These are phyloP conservation scores for Lampris megalopsis DNA, from an alignment of 2,113 vertebrate species.

Conservation along the genomic window DNA sequence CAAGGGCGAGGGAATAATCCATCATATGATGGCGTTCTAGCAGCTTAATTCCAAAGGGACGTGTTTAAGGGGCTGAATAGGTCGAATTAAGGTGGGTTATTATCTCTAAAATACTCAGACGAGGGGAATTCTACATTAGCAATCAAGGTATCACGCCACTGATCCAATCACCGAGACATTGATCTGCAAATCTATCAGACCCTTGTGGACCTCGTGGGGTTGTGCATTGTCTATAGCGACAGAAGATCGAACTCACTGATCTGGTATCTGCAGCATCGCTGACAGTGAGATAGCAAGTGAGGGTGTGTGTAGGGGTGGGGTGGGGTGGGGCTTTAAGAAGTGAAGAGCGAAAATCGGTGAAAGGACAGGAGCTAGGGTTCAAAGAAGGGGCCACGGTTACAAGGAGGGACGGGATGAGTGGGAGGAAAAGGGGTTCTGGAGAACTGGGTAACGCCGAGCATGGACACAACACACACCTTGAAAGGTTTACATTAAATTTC, in stretches of 20 bases:
- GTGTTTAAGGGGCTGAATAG: slow-evolving; percentile 3
- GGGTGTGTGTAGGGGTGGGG: neutral
- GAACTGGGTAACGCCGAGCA: too few relatives aligned
- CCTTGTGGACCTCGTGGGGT: slow-evolving; percentile 11
- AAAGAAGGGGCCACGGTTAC: neutral
- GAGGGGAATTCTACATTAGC: slow-evolving; percentile 30
- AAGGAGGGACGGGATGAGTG: neutral
- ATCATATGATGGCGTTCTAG: neutral
- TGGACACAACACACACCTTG: too few relatives aligned
- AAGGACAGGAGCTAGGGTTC: neutral
- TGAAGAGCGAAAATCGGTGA: neutral
- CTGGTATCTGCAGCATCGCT: slow-evolving; percentile 49
- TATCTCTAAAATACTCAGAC: slow-evolving; percentile 22
- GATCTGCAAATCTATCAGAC: slow-evolving; percentile 59
- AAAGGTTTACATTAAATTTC: too few relatives aligned
- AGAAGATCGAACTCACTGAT: slow-evolving; percentile 73
- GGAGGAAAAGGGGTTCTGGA: neutral
- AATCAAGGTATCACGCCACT: slow-evolving; percentile 48
- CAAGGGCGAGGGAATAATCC: neutral
- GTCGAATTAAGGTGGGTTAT: slow-evolving; percentile 17
- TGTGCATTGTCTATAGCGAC: slow-evolving; percentile 38
- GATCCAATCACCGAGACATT: slow-evolving; percentile 69
- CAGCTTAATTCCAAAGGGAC: neutral
- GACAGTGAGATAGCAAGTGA: slow-evolving; percentile 33
- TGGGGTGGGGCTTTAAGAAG: slow-evolving; percentile 34